Evolutionary conservation across 2,113 vertebrate genomes (phyloP).

Genomic region (Melanostigma gelatinosum): DNA sequence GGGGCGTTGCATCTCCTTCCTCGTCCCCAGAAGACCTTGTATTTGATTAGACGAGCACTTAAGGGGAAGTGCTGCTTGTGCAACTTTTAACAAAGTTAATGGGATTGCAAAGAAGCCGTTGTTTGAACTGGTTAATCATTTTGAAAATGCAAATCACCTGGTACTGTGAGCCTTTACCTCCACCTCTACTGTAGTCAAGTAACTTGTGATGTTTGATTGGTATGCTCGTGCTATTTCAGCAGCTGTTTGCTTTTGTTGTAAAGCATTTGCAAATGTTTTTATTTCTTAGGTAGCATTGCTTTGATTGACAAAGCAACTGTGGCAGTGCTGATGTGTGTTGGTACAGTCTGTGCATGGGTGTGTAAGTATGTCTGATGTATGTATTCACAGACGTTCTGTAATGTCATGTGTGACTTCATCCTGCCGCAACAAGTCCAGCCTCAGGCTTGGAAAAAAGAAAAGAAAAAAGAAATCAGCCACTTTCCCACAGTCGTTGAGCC

Average conservation of each 20-base stretch:
- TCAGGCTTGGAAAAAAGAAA: neutral
- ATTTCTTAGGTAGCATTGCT: neutral
- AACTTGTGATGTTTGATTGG: neutral
- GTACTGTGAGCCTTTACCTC: constrained; percentile 8
- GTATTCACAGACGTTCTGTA: neutral
- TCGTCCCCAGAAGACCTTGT: constrained; percentile 62
- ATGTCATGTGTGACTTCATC: constrained; percentile 28
- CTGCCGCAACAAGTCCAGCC: constrained; percentile 2
- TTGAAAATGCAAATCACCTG: constrained; percentile 38
- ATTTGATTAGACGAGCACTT: constrained; percentile 80
- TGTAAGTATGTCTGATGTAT: neutral
- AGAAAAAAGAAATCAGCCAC: neutral
- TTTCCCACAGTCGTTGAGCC: constrained; percentile 49
- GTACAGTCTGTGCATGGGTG: neutral
- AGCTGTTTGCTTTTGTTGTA: constrained; percentile 12
- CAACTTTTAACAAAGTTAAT: constrained; percentile 78
- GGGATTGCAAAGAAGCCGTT: constrained; percentile 46
- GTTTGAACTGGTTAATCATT: constrained; percentile 57
- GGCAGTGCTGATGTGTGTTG: neutral
- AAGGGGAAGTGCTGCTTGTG: constrained; percentile 73
- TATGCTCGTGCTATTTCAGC: neutral
- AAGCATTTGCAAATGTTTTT: neutral
- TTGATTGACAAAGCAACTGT: neutral
- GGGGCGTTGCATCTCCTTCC: constrained; percentile 17
- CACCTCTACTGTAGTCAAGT: neutral